These are phyloP conservation scores for Morbakka virulenta DNA, from an alignment of 30 jellyfish, hydroid and myxozoan genomes.

Conservation along the genomic window DNA sequence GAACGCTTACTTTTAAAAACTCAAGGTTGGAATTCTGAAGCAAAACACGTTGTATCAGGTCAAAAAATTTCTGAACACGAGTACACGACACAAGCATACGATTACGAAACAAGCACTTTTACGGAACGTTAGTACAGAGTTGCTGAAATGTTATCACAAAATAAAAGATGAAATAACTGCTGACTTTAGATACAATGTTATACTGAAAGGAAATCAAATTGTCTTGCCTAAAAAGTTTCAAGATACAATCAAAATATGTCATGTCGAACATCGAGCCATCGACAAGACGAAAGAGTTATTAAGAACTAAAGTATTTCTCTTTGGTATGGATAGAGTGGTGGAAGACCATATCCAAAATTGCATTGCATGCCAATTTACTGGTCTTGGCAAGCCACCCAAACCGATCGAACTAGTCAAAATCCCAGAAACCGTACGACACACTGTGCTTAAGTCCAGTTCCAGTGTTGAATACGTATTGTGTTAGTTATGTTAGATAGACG, in stretches of 20 bases:
- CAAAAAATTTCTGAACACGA: neutral
- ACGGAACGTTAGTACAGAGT: no score
- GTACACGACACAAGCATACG: no score
- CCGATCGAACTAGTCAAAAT: neutral
- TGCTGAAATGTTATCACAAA: neutral
- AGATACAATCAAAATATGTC: no score
- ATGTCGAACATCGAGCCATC: no score
- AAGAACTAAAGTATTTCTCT: slow-evolving; percentile 10
- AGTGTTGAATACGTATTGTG: slow-evolving; percentile 27
- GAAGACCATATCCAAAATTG: no score
- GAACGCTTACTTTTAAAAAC: slow-evolving; percentile 5
- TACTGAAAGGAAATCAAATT: no score
- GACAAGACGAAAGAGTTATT: slow-evolving; percentile 4
- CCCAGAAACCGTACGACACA: slow-evolving; percentile 16
- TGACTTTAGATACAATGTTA: slow-evolving; percentile 1
- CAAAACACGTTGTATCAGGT: neutral
- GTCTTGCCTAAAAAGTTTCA: no score
- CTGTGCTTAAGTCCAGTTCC: no score
- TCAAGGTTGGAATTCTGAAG: neutral
- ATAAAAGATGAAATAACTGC: neutral
- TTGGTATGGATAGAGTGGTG: neutral
- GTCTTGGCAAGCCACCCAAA: no score
- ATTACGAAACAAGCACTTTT: no score
- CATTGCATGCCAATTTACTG: no score
- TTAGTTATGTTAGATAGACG: slow-evolving; percentile 13